Evolutionary conservation across 2,797 vertebrate genomes (phyloP), one percentile per base, ranked within the genome.

Genomic region (Hippocampus kuda): DNA sequence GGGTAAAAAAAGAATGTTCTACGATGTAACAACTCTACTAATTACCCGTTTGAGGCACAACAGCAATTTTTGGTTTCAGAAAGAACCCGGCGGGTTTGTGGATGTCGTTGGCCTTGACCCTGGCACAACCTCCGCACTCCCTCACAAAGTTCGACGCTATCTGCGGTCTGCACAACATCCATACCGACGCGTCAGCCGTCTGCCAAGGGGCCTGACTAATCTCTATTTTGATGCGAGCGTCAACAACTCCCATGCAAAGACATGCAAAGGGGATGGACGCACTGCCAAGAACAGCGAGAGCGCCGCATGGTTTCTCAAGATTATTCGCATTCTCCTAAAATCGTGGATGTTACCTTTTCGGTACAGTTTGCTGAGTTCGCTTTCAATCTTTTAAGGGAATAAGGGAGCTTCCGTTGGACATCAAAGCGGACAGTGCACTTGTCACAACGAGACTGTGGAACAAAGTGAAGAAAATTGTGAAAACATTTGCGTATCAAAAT

Each of bases 191-290:
- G 42, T 65, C 62, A 46, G 5, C 11, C 42, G 41, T 46, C 41
- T 64, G 62, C 62, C 62, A 64, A 64, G 42, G n/a, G 62, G 41
- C 22, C 41, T 44, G 62, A n/a, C 22, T 65, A 46, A 65, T 65
- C 42, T 65, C 42, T 24, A 46, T 16, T 65, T 65, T 65, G n/a
- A 65, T 26, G n/a, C 24, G n/a, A 49, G 4, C 70, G 53, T 65
- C 42, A 70, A 12, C 30, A 70, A 68, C 22, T 42, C 26, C 4
- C 20, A 38, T 22, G 4, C 6, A 70, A 49, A 49, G 27, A 65
- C 41, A 26, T 64, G 62, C 30, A 60, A 57, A 5, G n/a, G 54
- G 56, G 16, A 60, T 34, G 27, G 57, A 60, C 18, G 57, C 16
- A 1, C 12, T 16, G 56, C 56, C 56, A 59, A 59, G 24, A 59